Evolutionary conservation across 2,888 invertebrate genomes (phyloP).

Genomic region (Leptopilina syphax): DNA sequence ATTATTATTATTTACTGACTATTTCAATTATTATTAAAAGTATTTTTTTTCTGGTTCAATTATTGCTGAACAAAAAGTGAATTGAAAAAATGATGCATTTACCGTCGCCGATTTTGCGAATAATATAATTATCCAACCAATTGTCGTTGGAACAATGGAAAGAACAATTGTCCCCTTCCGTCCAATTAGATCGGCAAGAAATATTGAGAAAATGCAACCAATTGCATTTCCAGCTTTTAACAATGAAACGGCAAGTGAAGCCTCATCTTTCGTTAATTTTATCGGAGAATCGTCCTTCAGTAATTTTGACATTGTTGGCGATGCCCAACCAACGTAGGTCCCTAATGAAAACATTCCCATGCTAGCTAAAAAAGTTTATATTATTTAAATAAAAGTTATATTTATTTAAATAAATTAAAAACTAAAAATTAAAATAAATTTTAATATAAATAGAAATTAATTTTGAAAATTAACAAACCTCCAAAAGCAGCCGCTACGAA

Average conservation of each 20-base stretch:
- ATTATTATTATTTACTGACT: no score
- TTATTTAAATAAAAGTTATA: no score
- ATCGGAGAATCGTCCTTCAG: slow-evolving; percentile 34
- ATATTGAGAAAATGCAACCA: slow-evolving; percentile 46
- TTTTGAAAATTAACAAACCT: not conserved
- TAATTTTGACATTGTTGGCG: slow-evolving; percentile 18
- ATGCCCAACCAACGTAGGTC: slow-evolving; percentile 14
- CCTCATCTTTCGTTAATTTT: slow-evolving; percentile 50
- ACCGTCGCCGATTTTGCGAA: not conserved
- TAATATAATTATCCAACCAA: slow-evolving; percentile 28
- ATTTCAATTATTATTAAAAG: no score
- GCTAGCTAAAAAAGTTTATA: slow-evolving; percentile 13
- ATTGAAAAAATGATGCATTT: not conserved
- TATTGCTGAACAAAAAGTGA: no score
- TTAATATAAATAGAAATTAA: no score
- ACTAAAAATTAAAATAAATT: no score
- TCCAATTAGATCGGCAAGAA: slow-evolving; percentile 1
- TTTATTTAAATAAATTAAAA: no score
- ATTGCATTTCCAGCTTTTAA: slow-evolving; percentile 52
- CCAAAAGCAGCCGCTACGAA: not conserved
- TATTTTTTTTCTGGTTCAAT: no score
- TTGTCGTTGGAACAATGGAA: not conserved
- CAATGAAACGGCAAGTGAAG: slow-evolving; percentile 55
- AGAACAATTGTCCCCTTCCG: slow-evolving; percentile 13
- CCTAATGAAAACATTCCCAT: slow-evolving; percentile 28